Evolutionary conservation across 1,140 invertebrate genomes (phyloP).

Genomic region (Drosophila varians): DNA sequence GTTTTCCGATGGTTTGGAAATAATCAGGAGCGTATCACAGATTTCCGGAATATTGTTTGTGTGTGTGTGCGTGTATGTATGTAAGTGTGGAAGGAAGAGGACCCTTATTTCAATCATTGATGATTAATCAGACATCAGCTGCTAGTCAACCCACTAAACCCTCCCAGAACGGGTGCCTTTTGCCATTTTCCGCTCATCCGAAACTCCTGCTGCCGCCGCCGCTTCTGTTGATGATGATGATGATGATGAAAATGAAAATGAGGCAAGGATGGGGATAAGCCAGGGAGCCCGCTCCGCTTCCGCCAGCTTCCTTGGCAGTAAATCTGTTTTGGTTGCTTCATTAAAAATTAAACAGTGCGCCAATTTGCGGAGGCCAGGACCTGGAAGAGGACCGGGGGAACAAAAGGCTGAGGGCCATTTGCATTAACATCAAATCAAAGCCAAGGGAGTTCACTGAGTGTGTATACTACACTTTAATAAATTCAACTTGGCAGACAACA

Average conservation of each 20-base stretch:
- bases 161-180: too few species aligned
- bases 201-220: too few species aligned
- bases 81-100: neutral
- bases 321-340: conserved; percentile 71
- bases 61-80: neutral
- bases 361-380: conserved; percentile 50
- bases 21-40: conserved; percentile 57
- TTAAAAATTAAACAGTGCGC: conserved; percentile 68
- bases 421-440: conserved; percentile 76
- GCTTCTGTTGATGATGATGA: conserved; percentile 16
- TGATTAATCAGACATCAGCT: conserved; percentile 71
- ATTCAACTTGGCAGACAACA: conserved; percentile 20
- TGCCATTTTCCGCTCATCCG: too few species aligned
- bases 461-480: conserved; percentile 60
- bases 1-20: conserved; percentile 28
- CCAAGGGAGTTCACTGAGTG: conserved; percentile 14
- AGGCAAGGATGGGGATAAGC: neutral
- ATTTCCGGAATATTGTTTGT: conserved; percentile 31
- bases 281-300: neutral
- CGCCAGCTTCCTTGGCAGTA: conserved; percentile 51
- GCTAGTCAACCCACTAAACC: conserved; percentile 16
- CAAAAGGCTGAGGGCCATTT: conserved; percentile 41
- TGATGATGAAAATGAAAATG: conserved; percentile 23
- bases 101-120: conserved; percentile 70
- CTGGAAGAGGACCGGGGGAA: too few species aligned